Evolutionary conservation across 2,113 vertebrate species (phyloP).

Genomic region (Apaloderma vittatum): DNA sequence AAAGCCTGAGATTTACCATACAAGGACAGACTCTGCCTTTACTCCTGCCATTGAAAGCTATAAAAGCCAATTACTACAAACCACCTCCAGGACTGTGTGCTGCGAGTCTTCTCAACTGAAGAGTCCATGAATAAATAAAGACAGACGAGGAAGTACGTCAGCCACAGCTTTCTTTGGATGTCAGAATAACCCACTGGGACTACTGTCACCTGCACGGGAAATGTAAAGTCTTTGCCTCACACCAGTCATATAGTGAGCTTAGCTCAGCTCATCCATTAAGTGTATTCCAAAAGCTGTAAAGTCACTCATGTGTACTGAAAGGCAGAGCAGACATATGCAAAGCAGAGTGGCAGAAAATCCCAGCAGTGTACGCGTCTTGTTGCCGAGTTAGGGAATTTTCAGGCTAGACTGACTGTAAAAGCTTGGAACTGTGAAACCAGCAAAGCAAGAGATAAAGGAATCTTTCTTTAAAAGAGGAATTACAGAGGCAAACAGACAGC

Average conservation of each 20-base stretch:
- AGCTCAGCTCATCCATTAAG: slow-evolving; percentile 3
- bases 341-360: not conserved
- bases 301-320: not conserved
- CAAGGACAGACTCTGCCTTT: not conserved
- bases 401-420: not conserved
- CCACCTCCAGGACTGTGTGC: not conserved
- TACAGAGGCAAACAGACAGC: not conserved
- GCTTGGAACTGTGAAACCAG: not conserved
- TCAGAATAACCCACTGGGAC: not conserved
- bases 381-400: not conserved
- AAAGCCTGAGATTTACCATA: not conserved
- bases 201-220: not conserved
- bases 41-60: not conserved
- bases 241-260: not conserved
- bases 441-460: not conserved
- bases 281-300: not conserved
- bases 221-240: not conserved
- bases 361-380: not conserved
- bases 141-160: not conserved
- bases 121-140: not conserved
- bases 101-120: not conserved
- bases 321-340: not conserved
- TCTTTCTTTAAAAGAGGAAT: not conserved
- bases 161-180: not conserved
- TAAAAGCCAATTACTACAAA: not conserved